Conservation (phyloP, 2,888 invertebrate genomes). For the Athetis lepigone region DNA sequence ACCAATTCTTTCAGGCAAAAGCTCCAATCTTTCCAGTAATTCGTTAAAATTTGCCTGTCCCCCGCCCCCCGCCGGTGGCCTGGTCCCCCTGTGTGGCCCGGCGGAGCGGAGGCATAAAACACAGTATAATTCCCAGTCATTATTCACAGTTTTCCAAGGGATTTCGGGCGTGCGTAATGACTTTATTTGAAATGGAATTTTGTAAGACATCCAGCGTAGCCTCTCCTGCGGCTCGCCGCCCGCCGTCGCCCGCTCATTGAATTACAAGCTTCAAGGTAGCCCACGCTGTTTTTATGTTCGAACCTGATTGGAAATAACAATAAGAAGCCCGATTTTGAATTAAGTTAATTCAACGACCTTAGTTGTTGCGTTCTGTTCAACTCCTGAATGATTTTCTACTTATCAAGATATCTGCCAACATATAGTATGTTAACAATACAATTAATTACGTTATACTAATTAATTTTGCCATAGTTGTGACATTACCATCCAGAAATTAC, state of each 20-base stretch:
- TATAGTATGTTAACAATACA: too few species aligned
- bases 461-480: too few species aligned
- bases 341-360: neutral
- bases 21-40: slow-evolving; percentile 78
- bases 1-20: slow-evolving; percentile 75
- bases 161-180: slow-evolving; percentile 76
- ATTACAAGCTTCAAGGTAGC: slow-evolving; percentile 49
- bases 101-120: slow-evolving; percentile 75
- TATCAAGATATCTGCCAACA: too few species aligned
- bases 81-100: slow-evolving; percentile 26
- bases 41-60: slow-evolving; percentile 76
- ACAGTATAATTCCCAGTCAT: slow-evolving; percentile 82
- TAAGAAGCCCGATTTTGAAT: neutral
- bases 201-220: slow-evolving; percentile 67
- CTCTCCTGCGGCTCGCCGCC: slow-evolving; percentile 35
- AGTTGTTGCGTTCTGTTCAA: neutral
- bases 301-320: slow-evolving; percentile 8
- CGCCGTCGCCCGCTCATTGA: slow-evolving; percentile 62
- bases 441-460: too few species aligned
- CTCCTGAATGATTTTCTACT: too few species aligned
- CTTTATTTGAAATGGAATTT: slow-evolving; percentile 80
- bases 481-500: too few species aligned
- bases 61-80: slow-evolving; percentile 34
- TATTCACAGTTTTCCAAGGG: slow-evolving; percentile 81
- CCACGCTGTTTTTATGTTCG: slow-evolving; percentile 19